Evolutionary conservation across 2,888 invertebrate species (phyloP), one percentile per base, ranked within the genome.

Genomic region (Apomyelois bistriatella): DNA sequence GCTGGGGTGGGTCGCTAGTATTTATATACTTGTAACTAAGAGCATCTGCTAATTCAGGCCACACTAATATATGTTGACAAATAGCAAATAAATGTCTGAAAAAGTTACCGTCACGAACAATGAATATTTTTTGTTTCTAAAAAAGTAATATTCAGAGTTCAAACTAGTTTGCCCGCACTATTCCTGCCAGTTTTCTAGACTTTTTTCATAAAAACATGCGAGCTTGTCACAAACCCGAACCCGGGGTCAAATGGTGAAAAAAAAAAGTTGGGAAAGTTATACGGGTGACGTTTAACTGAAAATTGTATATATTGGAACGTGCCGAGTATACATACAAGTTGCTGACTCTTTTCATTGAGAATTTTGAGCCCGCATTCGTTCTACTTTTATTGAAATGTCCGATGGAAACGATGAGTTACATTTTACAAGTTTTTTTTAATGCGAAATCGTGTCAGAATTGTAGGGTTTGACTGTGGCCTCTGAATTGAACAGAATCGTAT

Each of bases 81-180:
- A 5, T 5, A 22, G 22, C 40, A 3, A 6, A 32, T 1, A 32
- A 32, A 32, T 7, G 3, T 4, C 32, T 8, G 7, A 1, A 32
- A 32, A 32, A 32, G 1, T 32, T 32, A 32, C 8, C 32, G 8
- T 6, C 32, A 32, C 8, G 9, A 6, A 1, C 5, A 5, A 5
- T 22, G 5, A 22, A 22, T 22, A 3, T 22, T 22, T 3, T 32
- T 32, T 32, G 2, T 32, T 7, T 7, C 32, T 8, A 1, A 46
- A 50, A 56, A 54, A 43, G 40, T 16, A 49, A 43, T 46, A 46
- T 46, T 46, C 32, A 46, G 32, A 46, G 46, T 46, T 46, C 32
- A 32, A 32, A 46, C 46, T 46, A 42, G 42, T 42, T 43, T 16
- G 7, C 7, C 28, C 38, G n/a, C 16, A 13, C 46, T 15, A 15